These are phyloP conservation scores for Microctonus aethiopoides DNA, from an alignment of 2,888 invertebrate genomes.

Conservation along the genomic window DNA sequence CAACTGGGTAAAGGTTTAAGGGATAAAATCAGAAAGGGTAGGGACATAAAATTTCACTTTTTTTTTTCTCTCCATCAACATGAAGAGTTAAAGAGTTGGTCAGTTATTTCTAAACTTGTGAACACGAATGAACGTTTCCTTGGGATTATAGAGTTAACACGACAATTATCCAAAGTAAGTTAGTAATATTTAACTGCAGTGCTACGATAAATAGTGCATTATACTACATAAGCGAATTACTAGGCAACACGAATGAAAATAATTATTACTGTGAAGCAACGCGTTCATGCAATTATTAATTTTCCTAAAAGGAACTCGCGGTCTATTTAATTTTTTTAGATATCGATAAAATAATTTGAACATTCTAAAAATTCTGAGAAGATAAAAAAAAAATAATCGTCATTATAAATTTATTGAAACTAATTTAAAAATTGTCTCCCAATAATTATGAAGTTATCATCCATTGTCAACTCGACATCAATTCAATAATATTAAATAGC, in stretches of 20 bases:
- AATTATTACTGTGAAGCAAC: background rate
- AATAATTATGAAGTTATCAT: too few species aligned
- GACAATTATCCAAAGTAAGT: background rate
- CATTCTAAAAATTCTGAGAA: too few species aligned
- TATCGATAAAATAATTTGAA: background rate
- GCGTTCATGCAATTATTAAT: background rate
- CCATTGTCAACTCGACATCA: too few species aligned
- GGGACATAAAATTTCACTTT: constrained; percentile 58
- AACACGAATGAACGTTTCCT: constrained; percentile 28
- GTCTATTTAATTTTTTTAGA: background rate
- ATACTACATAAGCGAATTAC: background rate
- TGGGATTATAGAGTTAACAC: background rate
- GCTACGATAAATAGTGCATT: constrained; percentile 8
- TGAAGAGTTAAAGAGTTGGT: constrained; percentile 36
- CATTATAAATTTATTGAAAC: too few species aligned
- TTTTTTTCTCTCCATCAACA: constrained; percentile 26
- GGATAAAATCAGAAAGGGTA: constrained; percentile 39
- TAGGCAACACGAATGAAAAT: background rate
- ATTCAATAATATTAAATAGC: too few species aligned
- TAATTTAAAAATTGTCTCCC: too few species aligned
- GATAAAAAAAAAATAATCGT: too few species aligned
- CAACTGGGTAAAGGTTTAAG: background rate
- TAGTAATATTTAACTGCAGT: background rate
- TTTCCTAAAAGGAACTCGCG: background rate
- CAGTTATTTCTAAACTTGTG: constrained; percentile 46